phyloP scores from a whole-genome alignment of 53 echinoderm and acorn worm species.

The Antedon mediterranea region DNA sequence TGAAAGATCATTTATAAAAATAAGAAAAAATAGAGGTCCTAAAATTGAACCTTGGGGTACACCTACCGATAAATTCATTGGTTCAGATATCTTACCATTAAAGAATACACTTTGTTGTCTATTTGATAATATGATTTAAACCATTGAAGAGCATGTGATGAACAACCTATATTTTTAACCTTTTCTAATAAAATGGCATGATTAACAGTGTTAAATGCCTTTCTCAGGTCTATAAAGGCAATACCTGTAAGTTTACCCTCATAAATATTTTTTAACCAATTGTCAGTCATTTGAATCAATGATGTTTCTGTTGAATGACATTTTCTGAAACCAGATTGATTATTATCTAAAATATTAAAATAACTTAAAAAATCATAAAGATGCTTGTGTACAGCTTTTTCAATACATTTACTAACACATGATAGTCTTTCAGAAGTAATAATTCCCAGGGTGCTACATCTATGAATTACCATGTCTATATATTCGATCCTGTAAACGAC shows the following conservation, averaged over 20 bases:
- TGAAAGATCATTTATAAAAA: no score
- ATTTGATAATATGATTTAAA: no score
- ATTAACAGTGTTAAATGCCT: slow-evolving; percentile 17
- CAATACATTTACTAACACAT: slow-evolving; percentile 15
- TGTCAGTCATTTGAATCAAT: slow-evolving; percentile 3
- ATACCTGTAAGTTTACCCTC: neutral
- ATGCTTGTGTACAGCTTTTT: slow-evolving; percentile 12
- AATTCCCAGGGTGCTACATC: no score
- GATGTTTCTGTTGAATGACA: no score
- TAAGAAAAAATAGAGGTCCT: no score
- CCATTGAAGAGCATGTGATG: neutral
- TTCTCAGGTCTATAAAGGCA: slow-evolving; percentile 14
- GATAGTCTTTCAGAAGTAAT: no score
- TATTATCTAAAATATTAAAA: slow-evolving; percentile 3
- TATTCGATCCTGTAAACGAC: no score
- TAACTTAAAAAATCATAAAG: slow-evolving; percentile 8
- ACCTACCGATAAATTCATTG: no score
- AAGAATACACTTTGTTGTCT: no score
- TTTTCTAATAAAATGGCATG: slow-evolving; percentile 6
- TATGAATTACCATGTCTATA: no score
- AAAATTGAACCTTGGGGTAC: slow-evolving; percentile 14
- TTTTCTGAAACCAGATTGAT: slow-evolving; percentile 9
- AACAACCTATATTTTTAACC: slow-evolving; percentile 1
- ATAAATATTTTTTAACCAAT: slow-evolving; percentile 5
- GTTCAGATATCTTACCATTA: no score